Conservation (phyloP, 2,888 invertebrate genomes). For the Hypomecis punctinalis region DNA sequence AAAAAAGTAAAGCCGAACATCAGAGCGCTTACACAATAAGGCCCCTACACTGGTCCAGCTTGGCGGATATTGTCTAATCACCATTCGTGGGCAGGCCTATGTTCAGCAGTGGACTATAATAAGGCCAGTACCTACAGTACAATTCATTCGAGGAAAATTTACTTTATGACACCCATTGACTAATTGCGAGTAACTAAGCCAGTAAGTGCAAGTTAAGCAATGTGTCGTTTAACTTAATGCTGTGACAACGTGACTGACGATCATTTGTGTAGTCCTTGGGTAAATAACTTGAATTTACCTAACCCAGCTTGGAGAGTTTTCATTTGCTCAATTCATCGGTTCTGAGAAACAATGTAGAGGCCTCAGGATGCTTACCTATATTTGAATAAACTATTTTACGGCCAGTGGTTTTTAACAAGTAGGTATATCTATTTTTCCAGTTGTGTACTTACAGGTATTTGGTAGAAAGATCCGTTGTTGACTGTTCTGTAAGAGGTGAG, state of each 20-base stretch:
- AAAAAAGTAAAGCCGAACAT: no score
- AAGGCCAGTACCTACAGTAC: no score
- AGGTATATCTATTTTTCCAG: no score
- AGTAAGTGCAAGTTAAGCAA: constrained; percentile 51
- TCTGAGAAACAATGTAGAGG: constrained; percentile 26
- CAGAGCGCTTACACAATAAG: no score
- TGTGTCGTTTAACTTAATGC: constrained; percentile 49
- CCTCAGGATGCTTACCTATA: no score
- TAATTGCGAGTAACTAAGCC: neutral
- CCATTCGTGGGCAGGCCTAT: no score
- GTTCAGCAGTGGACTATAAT: no score
- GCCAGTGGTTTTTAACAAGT: no score
- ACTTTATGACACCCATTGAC: constrained; percentile 10
- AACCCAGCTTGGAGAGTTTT: constrained; percentile 62
- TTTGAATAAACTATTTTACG: no score
- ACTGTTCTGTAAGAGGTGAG: constrained; percentile 93
- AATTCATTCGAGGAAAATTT: neutral
- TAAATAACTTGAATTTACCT: constrained; percentile 60
- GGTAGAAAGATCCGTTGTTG: constrained; percentile 94
- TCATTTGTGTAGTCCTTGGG: constrained; percentile 61
- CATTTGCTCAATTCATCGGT: constrained; percentile 56
- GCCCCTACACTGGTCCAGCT: no score
- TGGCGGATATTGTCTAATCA: no score
- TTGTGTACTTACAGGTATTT: constrained; percentile 92
- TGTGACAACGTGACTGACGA: constrained; percentile 49